These are phyloP conservation scores for Tupaia tana DNA, from an alignment of 2,113 vertebrate genomes.

Conservation along the genomic window DNA sequence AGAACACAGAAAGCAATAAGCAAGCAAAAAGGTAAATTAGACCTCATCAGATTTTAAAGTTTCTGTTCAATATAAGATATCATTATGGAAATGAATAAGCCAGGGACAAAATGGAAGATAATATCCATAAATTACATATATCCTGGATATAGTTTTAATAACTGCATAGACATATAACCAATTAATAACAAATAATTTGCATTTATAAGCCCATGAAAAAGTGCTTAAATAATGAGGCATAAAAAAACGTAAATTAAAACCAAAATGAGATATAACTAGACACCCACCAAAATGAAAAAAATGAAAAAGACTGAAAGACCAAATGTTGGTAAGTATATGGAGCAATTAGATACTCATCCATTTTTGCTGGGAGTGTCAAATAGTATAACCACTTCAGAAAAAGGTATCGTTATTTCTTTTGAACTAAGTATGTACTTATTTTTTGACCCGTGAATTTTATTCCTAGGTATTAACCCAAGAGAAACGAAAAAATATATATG, in stretches of 20 bases:
- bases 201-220: constrained; percentile 7
- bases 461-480: not conserved
- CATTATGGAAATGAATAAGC: not conserved
- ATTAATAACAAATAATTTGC: not conserved
- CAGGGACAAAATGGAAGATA: not conserved
- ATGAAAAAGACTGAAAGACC: not conserved
- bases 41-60: not conserved
- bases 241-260: constrained; percentile 7
- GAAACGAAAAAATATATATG: not conserved
- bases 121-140: not conserved
- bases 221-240: constrained; percentile 3
- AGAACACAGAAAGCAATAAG: not conserved
- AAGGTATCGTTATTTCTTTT: not conserved
- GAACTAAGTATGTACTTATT: not conserved
- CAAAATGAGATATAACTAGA: not conserved
- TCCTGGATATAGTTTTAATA: not conserved
- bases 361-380: not conserved
- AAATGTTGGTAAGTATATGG: not conserved
- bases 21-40: not conserved
- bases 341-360: not conserved
- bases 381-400: not conserved
- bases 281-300: not conserved
- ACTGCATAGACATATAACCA: not conserved
- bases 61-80: not conserved
- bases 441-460: not conserved